Base-by-base conservation (phyloP, 2,888 invertebrate genomes). In the Aelia acuminata region DNA sequence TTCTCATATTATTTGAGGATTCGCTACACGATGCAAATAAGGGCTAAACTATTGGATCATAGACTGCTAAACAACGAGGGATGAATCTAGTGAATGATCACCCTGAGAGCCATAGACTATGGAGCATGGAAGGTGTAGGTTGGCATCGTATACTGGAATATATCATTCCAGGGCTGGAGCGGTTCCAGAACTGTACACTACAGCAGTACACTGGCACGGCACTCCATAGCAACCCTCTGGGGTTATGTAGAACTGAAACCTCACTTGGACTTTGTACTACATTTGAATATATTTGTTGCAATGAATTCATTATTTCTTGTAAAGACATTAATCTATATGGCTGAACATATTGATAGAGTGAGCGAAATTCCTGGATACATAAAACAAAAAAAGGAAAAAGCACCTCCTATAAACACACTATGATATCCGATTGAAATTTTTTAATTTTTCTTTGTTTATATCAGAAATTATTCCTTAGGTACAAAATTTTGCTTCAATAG, bases 91-190 rank as follows among this genome's bases (percentile, higher is more conserved):
- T 70, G 63, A 70, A 70, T 70, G 63, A 70, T 70, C 63, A 35
- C 18, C 63, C 20, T 8, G 63, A 70, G 63, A 35, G 8, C 63
- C 63, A 35, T 70, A 35, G 31, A 70, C 63, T 70, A 35, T 35
- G 31, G 63, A 70, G 63, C 35, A 35, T 70, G 31, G 63, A 5
- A 70, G 63, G 63, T 70, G 63, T 70, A 70, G 35, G 63, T 70
- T 70, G 63, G 63, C 63, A 70, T 7, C 18, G 63, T 4, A 3
- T 35, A 2, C 63, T 70, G 63, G 35, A 70, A 70, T 70, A 70
- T 70, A 70, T 70, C 63, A 70, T 70, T 70, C 63, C 63, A 70
- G 63, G 2, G 5, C 35, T 70, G 63, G 63, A 70, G 35, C 63
- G 31, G 31, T 70, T 31, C 63, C 63, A 70, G 63, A 22, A 35